Base-by-base conservation (phyloP, 2,888 invertebrate genomes). In the Eupithecia dodoneata region DNA sequence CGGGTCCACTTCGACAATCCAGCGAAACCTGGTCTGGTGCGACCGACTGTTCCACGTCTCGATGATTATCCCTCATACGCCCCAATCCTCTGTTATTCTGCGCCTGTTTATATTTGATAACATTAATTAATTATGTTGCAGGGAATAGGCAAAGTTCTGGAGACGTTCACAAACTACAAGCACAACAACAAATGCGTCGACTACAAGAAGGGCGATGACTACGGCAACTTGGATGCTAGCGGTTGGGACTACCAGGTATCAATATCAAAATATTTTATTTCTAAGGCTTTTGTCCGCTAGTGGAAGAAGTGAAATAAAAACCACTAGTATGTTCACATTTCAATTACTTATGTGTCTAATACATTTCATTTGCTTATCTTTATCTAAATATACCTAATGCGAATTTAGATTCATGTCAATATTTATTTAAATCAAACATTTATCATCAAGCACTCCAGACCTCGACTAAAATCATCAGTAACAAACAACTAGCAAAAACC, bases 181-280 rank as follows among this genome's bases (percentile, higher is more conserved):
- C 97, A 98, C 42, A 92, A 95, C 72, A 92, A 94, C 0, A 94
- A 95, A 76, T 99, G 99, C 87, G 93, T 98, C 30, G 93, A 97
- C 86, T 96, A 96, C 78, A 92, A 88, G 65, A 88, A 89, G 30
- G 93, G 96, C 52, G 94, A 96, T 15, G 93, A 96, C 44, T 96
- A 96, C 71, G 93, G 95, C 4, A 91, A 94, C 77, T 89, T 98
- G 7, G 97, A 97, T 15, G 96, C 96, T 15, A 83, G 88, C 6
- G 98, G 97, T 0, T 99, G 99, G 99, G 95, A 96, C 81, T 98
- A 97, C 88, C 98, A 98, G 96, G 97, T 97, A 90, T 73, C 73
- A 30, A 30, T 30, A 30, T 30, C 30, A 30, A 30, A 30, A 30
- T 30, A 30, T 30, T 30, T 30, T 30, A 30, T 30, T 30, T 30